Evolutionary conservation across 2,797 vertebrate genomes (phyloP).

Genomic region (Linurgus olivaceus): DNA sequence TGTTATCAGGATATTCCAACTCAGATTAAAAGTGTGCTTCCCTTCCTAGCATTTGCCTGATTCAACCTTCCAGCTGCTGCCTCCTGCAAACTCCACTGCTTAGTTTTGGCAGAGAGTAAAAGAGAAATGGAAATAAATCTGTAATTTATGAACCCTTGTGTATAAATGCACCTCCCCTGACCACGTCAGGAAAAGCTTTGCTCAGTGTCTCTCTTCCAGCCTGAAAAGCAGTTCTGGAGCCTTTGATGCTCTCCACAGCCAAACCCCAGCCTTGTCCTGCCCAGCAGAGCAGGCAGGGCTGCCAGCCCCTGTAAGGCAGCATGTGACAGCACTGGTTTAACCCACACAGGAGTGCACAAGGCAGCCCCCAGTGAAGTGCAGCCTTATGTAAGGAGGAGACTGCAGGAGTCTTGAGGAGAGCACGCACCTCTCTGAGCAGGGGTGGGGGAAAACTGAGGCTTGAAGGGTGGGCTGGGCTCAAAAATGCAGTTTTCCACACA

Average conservation of each 20-base stretch:
- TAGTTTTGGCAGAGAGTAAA: neutral
- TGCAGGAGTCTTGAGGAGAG: too few relatives aligned
- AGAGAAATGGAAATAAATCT: neutral
- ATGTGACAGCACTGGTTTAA: accelerated
- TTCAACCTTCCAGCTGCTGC: neutral
- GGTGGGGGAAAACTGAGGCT: accelerated
- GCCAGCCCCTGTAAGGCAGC: neutral
- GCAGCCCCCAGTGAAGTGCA: neutral
- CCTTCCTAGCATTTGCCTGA: neutral
- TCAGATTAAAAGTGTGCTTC: neutral
- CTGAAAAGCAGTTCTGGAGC: neutral
- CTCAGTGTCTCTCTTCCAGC: neutral
- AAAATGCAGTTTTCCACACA: accelerated
- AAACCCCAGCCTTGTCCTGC: neutral
- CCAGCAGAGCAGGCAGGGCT: neutral
- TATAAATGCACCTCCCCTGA: neutral
- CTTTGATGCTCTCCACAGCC: neutral
- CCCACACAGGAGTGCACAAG: neutral
- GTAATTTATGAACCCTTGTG: neutral
- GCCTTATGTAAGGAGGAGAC: neutral
- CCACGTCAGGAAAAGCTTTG: neutral
- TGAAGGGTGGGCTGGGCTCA: neutral
- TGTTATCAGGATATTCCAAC: neutral
- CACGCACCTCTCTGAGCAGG: accelerated
- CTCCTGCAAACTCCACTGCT: neutral